A percentile compares a stretch with the other conserved stretches of the same genome.
Conservation (phyloP, 2,888 invertebrate species). For the Tiliacea aurago region DNA sequence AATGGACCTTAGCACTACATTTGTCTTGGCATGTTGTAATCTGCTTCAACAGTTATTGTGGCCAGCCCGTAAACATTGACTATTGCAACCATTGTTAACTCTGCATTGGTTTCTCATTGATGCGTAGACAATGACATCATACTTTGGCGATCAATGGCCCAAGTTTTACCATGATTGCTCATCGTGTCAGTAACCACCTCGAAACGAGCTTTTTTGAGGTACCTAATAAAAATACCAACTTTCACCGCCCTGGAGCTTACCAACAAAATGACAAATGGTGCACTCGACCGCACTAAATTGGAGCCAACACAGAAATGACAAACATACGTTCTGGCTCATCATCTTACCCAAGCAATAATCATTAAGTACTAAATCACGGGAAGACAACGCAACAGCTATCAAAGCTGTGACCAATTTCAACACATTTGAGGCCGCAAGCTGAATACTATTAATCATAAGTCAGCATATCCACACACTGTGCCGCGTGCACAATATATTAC, state of each 20-base stretch:
- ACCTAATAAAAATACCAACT: not conserved
- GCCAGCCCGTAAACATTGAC: not conserved
- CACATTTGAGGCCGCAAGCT: conserved; percentile 74
- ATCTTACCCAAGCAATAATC: conserved; percentile 59
- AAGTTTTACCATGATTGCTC: conserved; percentile 1
- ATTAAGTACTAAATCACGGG: conserved; percentile 58
- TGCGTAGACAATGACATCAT: not conserved
- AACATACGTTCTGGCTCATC: conserved; percentile 45
- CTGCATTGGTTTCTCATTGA: not conserved
- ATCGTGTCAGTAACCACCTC: not conserved
- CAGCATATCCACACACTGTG: conserved; percentile 72
- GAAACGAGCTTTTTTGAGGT: not conserved
- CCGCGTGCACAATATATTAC: conserved; percentile 80
- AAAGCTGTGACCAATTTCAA: conserved; percentile 73
- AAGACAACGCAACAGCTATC: conserved; percentile 65
- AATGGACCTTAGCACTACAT: not conserved
- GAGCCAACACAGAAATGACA: conserved; percentile 42
- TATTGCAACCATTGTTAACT: conserved; percentile 11
- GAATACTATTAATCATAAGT: conserved; percentile 76
- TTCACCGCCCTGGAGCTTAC: not conserved
- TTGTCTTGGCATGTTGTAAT: not conserved
- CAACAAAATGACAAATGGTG: conserved; percentile 30
- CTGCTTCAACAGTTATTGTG: conserved; percentile 17
- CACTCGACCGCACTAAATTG: conserved; percentile 19
- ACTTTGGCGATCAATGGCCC: not conserved